A percentile compares a stretch with the other conserved stretches of the same genome.
These are phyloP conservation scores for Parapsyche elsis DNA, from an alignment of 1,140 invertebrate genomes.

Conservation along the genomic window DNA sequence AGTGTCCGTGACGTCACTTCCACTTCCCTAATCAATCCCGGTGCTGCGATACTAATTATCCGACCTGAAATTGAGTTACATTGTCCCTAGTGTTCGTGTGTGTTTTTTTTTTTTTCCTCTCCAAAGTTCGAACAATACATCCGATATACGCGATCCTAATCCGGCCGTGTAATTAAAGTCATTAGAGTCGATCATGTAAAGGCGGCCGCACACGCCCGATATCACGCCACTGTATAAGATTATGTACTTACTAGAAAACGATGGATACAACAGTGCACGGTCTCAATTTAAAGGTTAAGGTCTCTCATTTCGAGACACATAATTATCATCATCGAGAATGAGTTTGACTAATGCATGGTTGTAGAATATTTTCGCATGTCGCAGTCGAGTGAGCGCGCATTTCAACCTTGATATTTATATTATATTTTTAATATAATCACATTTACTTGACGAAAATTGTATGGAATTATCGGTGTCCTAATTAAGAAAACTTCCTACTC, in stretches of 20 bases:
- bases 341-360: neutral
- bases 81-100: neutral
- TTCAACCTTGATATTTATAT: constrained; percentile 10
- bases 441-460: constrained; percentile 12
- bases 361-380: neutral
- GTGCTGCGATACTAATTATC: neutral
- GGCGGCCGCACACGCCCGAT: neutral
- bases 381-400: neutral
- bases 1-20: neutral
- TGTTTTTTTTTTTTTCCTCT: neutral
- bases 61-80: constrained; percentile 17
- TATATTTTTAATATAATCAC: neutral
- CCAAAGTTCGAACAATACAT: neutral
- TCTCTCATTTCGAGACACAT: neutral
- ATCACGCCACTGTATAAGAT: neutral
- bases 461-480: constrained; percentile 2
- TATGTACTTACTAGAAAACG: neutral
- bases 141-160: neutral
- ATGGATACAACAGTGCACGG: neutral
- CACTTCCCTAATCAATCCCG: constrained; percentile 1
- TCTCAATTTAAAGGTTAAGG: constrained; percentile 27
- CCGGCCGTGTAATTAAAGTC: constrained; percentile 19
- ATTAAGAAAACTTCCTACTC: constrained; percentile 6
- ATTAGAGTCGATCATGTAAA: constrained; percentile 10
- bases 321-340: neutral